Conservation (phyloP, 2,113 vertebrate genomes). For the Neolamprologus kungweensis region DNA sequence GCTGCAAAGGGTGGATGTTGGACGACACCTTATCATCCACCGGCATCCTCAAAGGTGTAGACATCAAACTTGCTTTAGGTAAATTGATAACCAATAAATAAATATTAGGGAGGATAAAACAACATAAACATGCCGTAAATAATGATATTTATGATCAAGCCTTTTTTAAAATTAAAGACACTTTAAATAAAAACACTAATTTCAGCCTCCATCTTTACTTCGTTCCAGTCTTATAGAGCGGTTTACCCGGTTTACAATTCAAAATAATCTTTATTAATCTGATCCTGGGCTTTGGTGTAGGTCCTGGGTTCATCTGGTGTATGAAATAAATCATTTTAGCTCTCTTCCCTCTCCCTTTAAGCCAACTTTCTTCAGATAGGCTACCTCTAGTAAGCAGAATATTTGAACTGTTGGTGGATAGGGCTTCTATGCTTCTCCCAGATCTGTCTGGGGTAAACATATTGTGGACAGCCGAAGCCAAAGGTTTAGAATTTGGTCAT, state of each 20-base stretch:
- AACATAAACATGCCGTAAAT: background rate
- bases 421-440: background rate
- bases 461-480: background rate
- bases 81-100: background rate
- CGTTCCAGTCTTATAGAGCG: fast-evolving
- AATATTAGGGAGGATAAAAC: background rate
- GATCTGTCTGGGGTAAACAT: background rate
- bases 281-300: background rate
- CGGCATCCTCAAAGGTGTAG: fast-evolving
- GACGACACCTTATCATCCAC: background rate
- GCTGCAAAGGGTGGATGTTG: background rate
- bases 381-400: background rate
- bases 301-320: background rate
- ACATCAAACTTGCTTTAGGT: background rate
- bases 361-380: no score
- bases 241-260: background rate
- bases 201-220: background rate
- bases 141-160: background rate
- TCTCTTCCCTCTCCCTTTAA: no score
- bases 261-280: background rate
- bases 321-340: fast-evolving
- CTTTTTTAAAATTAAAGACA: background rate
- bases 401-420: background rate
- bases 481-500: background rate
- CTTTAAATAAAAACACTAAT: background rate